These are phyloP conservation scores for Teleogryllus oceanicus DNA, from an alignment of 2,888 invertebrate genomes.

Conservation along the genomic window DNA sequence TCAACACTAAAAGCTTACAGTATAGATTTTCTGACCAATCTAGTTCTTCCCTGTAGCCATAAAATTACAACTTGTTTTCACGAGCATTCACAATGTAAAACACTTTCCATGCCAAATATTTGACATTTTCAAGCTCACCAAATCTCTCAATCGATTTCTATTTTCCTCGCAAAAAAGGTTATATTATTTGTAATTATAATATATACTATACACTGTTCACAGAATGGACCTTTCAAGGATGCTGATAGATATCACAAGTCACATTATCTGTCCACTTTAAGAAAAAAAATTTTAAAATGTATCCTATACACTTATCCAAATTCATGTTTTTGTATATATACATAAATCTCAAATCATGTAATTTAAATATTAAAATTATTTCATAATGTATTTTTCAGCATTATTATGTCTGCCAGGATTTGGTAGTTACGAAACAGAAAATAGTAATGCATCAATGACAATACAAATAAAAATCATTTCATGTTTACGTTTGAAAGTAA, in stretches of 20 bases:
- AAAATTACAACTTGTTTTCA: background rate
- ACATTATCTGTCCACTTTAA: background rate
- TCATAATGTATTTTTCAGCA: too few relatives aligned
- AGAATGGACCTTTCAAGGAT: conserved; percentile 18
- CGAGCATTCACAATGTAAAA: background rate
- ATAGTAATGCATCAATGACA: too few relatives aligned
- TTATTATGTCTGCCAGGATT: too few relatives aligned
- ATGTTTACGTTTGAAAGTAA: background rate
- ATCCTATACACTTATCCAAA: background rate
- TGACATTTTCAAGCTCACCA: conserved; percentile 18
- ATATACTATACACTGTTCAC: background rate
- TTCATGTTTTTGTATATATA: background rate
- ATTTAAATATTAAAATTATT: background rate
- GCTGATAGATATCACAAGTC: conserved; percentile 7
- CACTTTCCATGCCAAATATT: background rate
- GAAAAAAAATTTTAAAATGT: conserved; percentile 4
- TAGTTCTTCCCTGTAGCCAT: background rate
- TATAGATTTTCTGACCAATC: background rate
- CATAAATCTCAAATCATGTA: background rate
- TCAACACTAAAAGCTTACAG: background rate
- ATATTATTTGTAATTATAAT: background rate
- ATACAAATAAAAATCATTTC: too few relatives aligned
- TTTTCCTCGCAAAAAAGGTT: background rate
- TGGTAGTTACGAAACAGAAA: too few relatives aligned
- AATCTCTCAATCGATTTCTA: background rate